Base-by-base conservation (phyloP, 2,113 vertebrate species). In the Cyanocitta stelleri region DNA sequence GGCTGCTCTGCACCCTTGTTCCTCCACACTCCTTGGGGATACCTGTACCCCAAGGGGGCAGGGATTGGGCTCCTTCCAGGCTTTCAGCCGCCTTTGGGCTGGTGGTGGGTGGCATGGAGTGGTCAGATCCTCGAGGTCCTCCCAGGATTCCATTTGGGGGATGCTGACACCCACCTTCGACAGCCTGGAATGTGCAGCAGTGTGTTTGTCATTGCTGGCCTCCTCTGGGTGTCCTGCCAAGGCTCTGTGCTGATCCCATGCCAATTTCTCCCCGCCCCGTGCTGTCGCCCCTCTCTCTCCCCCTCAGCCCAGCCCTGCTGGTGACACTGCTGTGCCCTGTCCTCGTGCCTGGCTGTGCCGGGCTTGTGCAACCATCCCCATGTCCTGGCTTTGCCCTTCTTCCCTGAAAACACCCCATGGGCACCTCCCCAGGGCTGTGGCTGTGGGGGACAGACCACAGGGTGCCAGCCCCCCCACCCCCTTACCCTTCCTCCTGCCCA, bases 351-450 rank as follows among this genome's bases (percentile, higher is more conserved):
- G 4, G 19, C 89, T 21, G 1, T 13, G 37, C 44, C 1, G 0
- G 56, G 27, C 21, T 88, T 76, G 54, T 83, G 75, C 75, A 86
- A 49, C 49, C 5, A 1, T 23, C 56, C 4, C 5, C 1, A 0
- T 16, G 52, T 41, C 39, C 41, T 13, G 9, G 44, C 44, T 48
- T 16, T 26, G 37, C 41, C 19, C 71, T 43, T 76, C 54, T 86
- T 1, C 29, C 43, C 35, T 0, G 0, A 32, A 61, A 90, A 51
- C 4, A 6, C 0, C 3, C 64, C 0, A 0, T 0, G 3, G 64
- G 29, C 66, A 49, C n/a, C 58, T 91, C 62, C 26, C 39, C 32
- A 68, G 52, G 32, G 58, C 69, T 93, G 19, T 2, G 32, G 58
- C 69, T 93, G 19, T 2, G 4, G 23, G 39, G 69, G 14, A 24